Evolutionary conservation across 2,113 vertebrate species (phyloP).

Genomic region (Nothocercus julius): DNA sequence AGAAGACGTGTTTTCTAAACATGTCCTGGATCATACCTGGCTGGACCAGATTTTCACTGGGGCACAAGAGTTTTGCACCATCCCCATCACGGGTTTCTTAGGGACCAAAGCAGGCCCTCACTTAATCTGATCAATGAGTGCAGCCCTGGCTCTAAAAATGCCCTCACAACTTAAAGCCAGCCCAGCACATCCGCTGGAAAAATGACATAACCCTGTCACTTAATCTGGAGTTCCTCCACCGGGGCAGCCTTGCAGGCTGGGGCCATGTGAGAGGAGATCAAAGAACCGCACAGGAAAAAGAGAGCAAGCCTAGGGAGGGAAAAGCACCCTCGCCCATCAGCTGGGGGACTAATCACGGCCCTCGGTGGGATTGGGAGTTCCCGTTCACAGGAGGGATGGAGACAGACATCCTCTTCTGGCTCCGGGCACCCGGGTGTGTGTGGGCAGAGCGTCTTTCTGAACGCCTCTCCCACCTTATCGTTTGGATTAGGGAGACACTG

Average conservation of each 20-base stretch:
- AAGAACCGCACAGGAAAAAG: slow-evolving; percentile 45
- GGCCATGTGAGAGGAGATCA: slow-evolving; percentile 47
- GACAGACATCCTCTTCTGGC: slow-evolving; percentile 48
- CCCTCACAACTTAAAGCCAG: not conserved
- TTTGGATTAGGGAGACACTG: not conserved
- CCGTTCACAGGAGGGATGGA: slow-evolving; percentile 11
- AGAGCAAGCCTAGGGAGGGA: slow-evolving; percentile 15
- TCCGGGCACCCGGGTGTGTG: not conserved
- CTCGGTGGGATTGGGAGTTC: not conserved
- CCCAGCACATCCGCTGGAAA: slow-evolving; percentile 58
- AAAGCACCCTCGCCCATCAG: not conserved
- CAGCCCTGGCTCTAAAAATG: not conserved
- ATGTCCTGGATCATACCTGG: not conserved
- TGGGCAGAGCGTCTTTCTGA: not conserved
- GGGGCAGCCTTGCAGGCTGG: not conserved
- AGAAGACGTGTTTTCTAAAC: not conserved
- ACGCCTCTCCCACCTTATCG: slow-evolving; percentile 40
- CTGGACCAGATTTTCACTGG: not conserved
- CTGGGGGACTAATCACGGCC: not conserved
- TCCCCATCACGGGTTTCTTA: not conserved
- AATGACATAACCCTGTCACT: slow-evolving; percentile 54
- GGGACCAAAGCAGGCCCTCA: not conserved
- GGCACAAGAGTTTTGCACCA: not conserved
- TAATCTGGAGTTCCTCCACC: slow-evolving; percentile 62
- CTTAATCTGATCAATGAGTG: not conserved